These are phyloP conservation scores for Labrus mixtus DNA, from an alignment of 2,113 vertebrate species.

Conservation along the genomic window DNA sequence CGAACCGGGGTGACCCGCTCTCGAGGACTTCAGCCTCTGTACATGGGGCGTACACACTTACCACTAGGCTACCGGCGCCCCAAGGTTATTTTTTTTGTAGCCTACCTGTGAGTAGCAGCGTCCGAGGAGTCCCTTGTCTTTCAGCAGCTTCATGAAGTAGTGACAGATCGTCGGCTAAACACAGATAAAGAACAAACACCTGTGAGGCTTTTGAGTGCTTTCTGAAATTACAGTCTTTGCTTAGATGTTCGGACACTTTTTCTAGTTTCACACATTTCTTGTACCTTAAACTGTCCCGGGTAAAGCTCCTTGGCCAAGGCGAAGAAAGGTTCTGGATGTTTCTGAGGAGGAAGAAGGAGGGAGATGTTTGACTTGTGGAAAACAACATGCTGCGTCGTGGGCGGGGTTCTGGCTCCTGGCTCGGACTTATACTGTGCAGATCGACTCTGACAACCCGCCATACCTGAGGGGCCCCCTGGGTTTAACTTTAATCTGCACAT, in stretches of 20 bases:
- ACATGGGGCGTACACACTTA: no score
- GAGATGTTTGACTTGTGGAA: not conserved
- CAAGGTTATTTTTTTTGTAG: not conserved
- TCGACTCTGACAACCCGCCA: no score
- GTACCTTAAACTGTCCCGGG: conserved; percentile 95
- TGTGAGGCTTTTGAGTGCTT: not conserved
- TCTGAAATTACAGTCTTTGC: not conserved
- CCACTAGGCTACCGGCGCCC: no score
- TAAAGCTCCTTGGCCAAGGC: conserved; percentile 91
- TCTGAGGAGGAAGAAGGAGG: conserved; percentile 70
- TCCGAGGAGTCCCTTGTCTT: conserved; percentile 89
- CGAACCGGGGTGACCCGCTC: no score
- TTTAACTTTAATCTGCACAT: no score
- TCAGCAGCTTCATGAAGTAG: conserved; percentile 93
- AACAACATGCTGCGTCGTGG: not conserved
- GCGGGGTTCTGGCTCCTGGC: no score
- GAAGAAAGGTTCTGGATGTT: conserved; percentile 94
- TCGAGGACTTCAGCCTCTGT: no score
- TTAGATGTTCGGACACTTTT: not conserved
- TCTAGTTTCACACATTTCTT: not conserved
- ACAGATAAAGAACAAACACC: not conserved
- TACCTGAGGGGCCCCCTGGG: no score
- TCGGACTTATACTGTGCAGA: no score
- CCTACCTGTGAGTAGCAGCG: conserved; percentile 93
- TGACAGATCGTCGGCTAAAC: conserved; percentile 91